Conservation (phyloP, 2,113 vertebrate genomes). For the Pteronura brasiliensis region DNA sequence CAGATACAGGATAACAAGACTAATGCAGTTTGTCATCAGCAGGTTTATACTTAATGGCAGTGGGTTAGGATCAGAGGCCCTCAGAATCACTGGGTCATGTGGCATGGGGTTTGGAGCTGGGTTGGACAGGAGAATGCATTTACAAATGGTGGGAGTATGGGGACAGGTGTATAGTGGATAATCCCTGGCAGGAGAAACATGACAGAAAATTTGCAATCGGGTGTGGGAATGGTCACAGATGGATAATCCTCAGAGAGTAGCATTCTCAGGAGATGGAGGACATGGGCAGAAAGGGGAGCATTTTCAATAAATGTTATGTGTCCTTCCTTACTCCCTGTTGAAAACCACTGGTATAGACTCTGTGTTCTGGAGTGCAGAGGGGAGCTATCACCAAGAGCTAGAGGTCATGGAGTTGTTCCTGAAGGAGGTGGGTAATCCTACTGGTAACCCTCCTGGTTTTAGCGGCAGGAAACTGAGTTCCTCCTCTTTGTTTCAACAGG, state of each 20-base stretch:
- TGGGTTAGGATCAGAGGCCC: not conserved
- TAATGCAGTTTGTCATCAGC: conserved; percentile 15
- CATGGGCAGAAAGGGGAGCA: not conserved
- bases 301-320: not conserved
- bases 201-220: not conserved
- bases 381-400: not conserved
- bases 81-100: not conserved
- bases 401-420: not conserved
- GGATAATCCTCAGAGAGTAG: not conserved
- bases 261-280: not conserved
- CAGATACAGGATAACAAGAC: conserved; percentile 9
- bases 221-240: not conserved
- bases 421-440: not conserved
- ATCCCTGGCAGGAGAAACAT: not conserved
- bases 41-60: conserved; percentile 40
- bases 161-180: not conserved
- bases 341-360: not conserved
- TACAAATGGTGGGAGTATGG: not conserved
- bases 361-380: not conserved
- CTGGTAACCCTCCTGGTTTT: not conserved
- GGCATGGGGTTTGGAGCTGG: not conserved
- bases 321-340: not conserved
- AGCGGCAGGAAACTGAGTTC: fast-evolving
- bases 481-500: conserved; percentile 77
- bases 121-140: not conserved